Conservation (phyloP, 2,113 vertebrate genomes). For the Pygoscelis adeliae region DNA sequence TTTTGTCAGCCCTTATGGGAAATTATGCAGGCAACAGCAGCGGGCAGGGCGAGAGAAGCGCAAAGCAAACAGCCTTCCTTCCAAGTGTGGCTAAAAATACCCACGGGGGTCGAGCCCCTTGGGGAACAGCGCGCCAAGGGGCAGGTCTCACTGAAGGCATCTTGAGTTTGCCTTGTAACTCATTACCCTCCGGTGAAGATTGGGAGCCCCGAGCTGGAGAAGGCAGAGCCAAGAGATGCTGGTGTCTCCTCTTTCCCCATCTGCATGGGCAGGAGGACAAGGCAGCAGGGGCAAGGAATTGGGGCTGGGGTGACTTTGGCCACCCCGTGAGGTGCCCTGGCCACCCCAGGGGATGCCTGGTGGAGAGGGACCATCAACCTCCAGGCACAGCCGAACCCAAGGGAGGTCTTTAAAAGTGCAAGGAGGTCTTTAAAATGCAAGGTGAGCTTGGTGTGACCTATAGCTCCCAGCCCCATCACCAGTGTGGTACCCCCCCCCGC, state of each 20-base stretch:
- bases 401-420: background rate
- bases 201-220: background rate
- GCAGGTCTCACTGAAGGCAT: background rate
- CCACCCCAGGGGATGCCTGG: background rate
- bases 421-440: background rate
- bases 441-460: background rate
- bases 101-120: accelerated
- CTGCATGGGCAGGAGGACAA: accelerated
- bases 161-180: background rate
- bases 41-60: accelerated
- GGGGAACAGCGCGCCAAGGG: accelerated
- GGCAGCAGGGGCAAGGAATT: background rate
- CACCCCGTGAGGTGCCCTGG: accelerated
- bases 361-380: background rate
- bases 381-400: accelerated
- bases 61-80: background rate
- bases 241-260: background rate
- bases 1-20: background rate
- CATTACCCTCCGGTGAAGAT: accelerated
- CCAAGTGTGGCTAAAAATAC: background rate
- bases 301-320: background rate
- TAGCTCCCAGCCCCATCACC: background rate
- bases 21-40: background rate
- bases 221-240: background rate
- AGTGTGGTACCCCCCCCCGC: no score